A percentile compares a stretch with the other conserved stretches of the same genome.
phyloP scores from a whole-genome alignment of 2,113 vertebrate species.

The Platysternon megacephalum region DNA sequence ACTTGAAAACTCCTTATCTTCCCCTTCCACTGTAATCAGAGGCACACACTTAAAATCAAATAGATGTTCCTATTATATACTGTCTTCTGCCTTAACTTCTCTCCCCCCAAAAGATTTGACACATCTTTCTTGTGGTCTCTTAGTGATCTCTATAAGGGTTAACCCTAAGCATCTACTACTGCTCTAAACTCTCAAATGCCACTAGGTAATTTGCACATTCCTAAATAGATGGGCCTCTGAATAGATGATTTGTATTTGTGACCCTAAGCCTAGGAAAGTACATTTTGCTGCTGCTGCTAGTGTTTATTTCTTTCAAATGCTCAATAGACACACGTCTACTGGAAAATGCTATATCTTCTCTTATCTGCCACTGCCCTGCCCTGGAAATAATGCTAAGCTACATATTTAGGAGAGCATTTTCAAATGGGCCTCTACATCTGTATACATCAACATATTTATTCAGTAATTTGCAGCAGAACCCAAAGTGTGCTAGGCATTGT shows the following conservation, averaged over 20 bases:
- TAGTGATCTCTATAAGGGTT: not conserved
- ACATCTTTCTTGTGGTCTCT: not conserved
- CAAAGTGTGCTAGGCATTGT: not conserved
- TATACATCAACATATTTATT: rapidly evolving
- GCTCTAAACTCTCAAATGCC: not conserved
- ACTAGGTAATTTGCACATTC: not conserved
- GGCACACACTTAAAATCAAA: not conserved
- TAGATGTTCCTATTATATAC: not conserved
- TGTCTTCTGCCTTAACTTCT: not conserved
- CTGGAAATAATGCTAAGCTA: not conserved
- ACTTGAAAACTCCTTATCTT: not conserved
- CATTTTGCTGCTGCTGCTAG: not conserved
- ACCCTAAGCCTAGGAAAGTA: too few relatives aligned
- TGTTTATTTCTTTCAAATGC: not conserved
- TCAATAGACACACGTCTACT: not conserved
- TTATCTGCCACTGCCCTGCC: not conserved
- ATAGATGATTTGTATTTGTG: not conserved
- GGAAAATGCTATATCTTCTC: not conserved
- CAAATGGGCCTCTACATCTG: rapidly evolving
- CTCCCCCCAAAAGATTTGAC: not conserved
- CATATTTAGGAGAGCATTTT: rapidly evolving
- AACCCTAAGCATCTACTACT: not conserved
- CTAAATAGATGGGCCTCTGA: not conserved
- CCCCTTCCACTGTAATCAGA: not conserved
- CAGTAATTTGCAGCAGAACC: not conserved